phyloP scores from a whole-genome alignment of 1,140 invertebrate species.

The Bombus confusus region DNA sequence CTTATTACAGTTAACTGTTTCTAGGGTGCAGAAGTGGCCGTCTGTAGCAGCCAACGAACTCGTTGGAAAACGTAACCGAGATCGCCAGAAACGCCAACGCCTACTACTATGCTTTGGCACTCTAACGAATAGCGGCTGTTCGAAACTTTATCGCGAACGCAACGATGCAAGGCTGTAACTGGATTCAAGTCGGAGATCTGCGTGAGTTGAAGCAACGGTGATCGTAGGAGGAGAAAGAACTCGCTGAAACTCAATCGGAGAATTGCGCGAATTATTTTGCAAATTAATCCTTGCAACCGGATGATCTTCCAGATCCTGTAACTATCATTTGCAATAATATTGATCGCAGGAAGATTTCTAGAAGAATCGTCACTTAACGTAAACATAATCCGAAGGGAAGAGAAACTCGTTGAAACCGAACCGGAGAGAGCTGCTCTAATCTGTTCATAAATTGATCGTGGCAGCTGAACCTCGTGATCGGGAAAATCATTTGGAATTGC shows the following conservation, averaged over 20 bases:
- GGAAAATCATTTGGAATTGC: too few relatives aligned
- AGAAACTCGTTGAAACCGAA: background rate
- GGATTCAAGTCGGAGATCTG: background rate
- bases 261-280: background rate
- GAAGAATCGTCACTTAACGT: background rate
- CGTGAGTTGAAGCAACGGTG: background rate
- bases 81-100: slow-evolving; percentile 1
- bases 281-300: background rate
- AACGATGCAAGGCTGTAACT: background rate
- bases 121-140: background rate
- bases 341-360: background rate
- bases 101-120: background rate
- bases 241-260: background rate
- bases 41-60: slow-evolving; percentile 27
- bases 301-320: background rate
- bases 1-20: slow-evolving; percentile 50
- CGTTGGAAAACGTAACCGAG: slow-evolving; percentile 1
- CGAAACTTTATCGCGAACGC: slow-evolving; percentile 16
- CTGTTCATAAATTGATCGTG: too few relatives aligned
- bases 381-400: background rate
- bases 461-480: too few relatives aligned
- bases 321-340: background rate
- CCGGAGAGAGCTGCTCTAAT: too few relatives aligned
- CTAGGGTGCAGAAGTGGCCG: slow-evolving; percentile 16
- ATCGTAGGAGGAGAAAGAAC: background rate